phyloP scores from a whole-genome alignment of 1,140 invertebrate genomes.

The Antheraea mylitta region DNA sequence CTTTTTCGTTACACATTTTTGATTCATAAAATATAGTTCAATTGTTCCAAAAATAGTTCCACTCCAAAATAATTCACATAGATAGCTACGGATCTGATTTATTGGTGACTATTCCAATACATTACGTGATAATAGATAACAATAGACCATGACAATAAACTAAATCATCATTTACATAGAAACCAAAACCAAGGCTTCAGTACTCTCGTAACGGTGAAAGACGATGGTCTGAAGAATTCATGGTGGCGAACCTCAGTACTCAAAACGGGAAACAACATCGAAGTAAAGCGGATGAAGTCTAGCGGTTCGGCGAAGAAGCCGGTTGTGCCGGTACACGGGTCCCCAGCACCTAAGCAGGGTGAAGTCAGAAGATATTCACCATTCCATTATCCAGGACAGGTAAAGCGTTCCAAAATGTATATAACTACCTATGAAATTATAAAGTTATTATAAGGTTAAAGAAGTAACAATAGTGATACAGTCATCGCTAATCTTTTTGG shows the following conservation, averaged over 20 bases:
- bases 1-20: too few species aligned
- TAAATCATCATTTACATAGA: neutral
- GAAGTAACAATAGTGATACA: too few species aligned
- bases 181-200: neutral
- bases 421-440: too few species aligned
- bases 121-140: too few species aligned
- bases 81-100: too few species aligned
- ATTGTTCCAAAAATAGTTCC: too few species aligned
- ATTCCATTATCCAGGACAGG: conserved; percentile 53
- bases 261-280: neutral
- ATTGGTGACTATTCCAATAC: too few species aligned
- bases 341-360: conserved; percentile 35
- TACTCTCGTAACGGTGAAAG: neutral
- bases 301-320: conserved; percentile 20
- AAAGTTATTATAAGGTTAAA: too few species aligned
- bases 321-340: conserved; percentile 29
- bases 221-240: neutral
- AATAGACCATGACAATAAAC: neutral
- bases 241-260: neutral
- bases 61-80: too few species aligned
- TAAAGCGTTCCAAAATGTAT: conserved; percentile 11
- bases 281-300: conserved; percentile 16
- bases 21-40: too few species aligned
- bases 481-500: too few species aligned
- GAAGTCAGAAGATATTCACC: conserved; percentile 55